These are phyloP conservation scores for Drosophila setifemur DNA, from an alignment of 1,140 invertebrate genomes.

Conservation along the genomic window DNA sequence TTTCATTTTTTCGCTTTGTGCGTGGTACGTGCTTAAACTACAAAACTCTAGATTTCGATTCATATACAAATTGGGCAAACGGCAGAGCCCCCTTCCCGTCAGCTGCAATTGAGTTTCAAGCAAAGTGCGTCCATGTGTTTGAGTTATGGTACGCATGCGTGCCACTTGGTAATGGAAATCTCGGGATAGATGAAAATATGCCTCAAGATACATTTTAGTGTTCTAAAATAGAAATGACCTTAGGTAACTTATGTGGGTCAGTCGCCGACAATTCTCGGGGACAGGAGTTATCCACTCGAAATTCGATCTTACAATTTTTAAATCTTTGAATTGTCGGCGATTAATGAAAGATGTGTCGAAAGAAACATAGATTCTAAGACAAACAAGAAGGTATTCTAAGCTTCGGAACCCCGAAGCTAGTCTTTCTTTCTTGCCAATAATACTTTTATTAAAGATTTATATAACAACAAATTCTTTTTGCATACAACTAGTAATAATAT, in stretches of 20 bases:
- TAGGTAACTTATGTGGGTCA: conserved; percentile 38
- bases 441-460: too few relatives aligned
- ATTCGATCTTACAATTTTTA: background rate
- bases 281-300: background rate
- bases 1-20: conserved; percentile 46
- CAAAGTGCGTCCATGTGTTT: conserved; percentile 74
- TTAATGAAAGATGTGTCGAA: background rate
- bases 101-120: conserved; percentile 54
- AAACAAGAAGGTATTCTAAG: too few relatives aligned
- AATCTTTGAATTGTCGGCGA: background rate
- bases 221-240: conserved; percentile 28
- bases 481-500: too few relatives aligned
- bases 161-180: conserved; percentile 49
- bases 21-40: conserved; percentile 77
- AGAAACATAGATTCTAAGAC: background rate
- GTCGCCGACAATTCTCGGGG: conserved; percentile 2
- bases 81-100: background rate
- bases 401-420: too few relatives aligned
- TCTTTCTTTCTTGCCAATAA: too few relatives aligned
- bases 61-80: conserved; percentile 61
- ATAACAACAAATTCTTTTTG: too few relatives aligned
- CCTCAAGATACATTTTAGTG: conserved; percentile 11
- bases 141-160: conserved; percentile 77
- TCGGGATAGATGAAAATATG: conserved; percentile 9
- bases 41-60: conserved; percentile 71